Conservation (phyloP, 92 coral and sea anemone species). For the Epizoanthus ramosus region DNA sequence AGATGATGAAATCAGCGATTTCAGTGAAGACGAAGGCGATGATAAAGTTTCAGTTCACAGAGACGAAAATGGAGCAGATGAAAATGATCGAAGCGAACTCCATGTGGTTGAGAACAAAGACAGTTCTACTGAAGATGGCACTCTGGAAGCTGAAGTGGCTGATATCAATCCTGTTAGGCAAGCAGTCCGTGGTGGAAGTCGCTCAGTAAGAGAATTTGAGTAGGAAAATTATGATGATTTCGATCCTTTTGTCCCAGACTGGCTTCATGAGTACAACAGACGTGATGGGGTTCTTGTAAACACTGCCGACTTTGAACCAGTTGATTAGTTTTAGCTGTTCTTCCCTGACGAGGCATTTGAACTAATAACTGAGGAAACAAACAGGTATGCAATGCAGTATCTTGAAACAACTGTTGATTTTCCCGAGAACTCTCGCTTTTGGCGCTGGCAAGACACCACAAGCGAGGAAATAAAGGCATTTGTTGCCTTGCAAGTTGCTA, state of each 20-base stretch:
- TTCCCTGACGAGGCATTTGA: constrained; percentile 54
- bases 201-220: background rate
- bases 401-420: constrained; percentile 56
- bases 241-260: constrained; percentile 45
- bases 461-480: constrained; percentile 54
- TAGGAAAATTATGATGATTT: constrained; percentile 46
- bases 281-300: constrained; percentile 55
- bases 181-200: constrained; percentile 9
- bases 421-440: constrained; percentile 41
- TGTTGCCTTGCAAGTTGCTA: constrained; percentile 60
- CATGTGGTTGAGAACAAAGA: constrained; percentile 19
- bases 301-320: constrained; percentile 50
- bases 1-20: constrained; percentile 35
- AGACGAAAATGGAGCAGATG: constrained; percentile 30
- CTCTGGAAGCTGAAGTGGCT: background rate
- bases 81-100: constrained; percentile 33
- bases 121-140: background rate
- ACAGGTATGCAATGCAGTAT: constrained; percentile 53
- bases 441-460: constrained; percentile 39
- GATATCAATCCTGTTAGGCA: constrained; percentile 1
- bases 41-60: background rate
- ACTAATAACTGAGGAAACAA: constrained; percentile 50
- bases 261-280: constrained; percentile 51
- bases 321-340: constrained; percentile 49
- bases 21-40: constrained; percentile 21